phyloP scores from a whole-genome alignment of 2,113 vertebrate genomes.

The Ictalurus punctatus region DNA sequence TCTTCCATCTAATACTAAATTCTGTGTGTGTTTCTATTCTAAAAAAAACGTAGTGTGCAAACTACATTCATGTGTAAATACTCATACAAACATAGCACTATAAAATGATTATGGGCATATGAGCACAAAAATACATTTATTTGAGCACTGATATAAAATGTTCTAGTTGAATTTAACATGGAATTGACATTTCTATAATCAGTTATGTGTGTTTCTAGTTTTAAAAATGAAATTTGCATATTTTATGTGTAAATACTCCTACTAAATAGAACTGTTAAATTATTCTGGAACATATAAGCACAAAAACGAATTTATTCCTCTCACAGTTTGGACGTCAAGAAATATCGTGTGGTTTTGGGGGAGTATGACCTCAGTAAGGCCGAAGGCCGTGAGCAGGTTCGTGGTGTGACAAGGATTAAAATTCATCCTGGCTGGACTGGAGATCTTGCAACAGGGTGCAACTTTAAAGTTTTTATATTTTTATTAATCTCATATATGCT shows the following conservation, averaged over 20 bases:
- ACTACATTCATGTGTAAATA: not conserved
- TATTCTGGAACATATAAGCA: not conserved
- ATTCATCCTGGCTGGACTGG: slow-evolving; percentile 62
- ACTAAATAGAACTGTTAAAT: not conserved
- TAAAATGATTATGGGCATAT: not conserved
- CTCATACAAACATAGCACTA: not conserved
- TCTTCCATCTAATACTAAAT: not conserved
- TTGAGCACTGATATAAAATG: not conserved
- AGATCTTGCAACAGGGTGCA: slow-evolving; percentile 23
- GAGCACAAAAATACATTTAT: not conserved
- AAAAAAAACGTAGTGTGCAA: not conserved
- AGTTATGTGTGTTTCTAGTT: not conserved
- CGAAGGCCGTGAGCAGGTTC: slow-evolving; percentile 58
- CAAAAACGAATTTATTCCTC: not conserved
- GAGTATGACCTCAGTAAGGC: slow-evolving; percentile 63
- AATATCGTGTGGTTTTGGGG: slow-evolving; percentile 64
- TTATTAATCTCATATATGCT: not conserved
- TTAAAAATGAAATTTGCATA: not conserved
- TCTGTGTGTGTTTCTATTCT: not conserved
- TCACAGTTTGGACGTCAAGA: slow-evolving; percentile 50
- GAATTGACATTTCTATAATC: not conserved
- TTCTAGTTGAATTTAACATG: too few relatives aligned
- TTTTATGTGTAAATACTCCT: not conserved
- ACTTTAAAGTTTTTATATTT: not conserved
- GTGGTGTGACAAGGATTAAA: slow-evolving; percentile 50